Base-by-base conservation (phyloP, 64 coral and sea anemone species). In the Actinia equina region DNA sequence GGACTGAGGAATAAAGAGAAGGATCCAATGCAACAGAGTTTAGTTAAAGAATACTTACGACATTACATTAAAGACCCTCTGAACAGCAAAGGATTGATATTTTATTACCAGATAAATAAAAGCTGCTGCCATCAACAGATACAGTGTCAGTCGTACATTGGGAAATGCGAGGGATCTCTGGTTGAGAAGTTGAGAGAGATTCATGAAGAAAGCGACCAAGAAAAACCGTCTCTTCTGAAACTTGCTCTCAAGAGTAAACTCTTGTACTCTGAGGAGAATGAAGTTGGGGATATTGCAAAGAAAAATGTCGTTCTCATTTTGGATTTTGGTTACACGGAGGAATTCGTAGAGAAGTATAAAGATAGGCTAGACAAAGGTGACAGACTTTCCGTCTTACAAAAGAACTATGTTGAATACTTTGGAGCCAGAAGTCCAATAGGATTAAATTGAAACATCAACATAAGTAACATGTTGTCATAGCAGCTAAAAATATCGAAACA, bases 391-490 rank as follows among this genome's bases (percentile, higher is more conserved):
- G 87, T 85, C 51, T 85, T 97, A 2, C 83, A 92, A 18, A 89
- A 89, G 58, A 92, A 93, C 22, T 97, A 97, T 85, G 58, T 86
- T 17, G 84, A 88, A 25, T 97, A 97, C 45, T 97, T 97, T 71
- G 94, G 88, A 2, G 79, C 94, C 44, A 93, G 74, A 84, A 90
- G 94, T 43, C 94, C 94, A 11, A 87, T 97, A 49, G 94, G 94
- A 67, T 42, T 97, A 12, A 93, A 97, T 71, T 41, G 49, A 81
- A 19, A 18, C 2, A 16, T 2, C 55, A 57, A 2, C 15, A 57
- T 57, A 37, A 37, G 30, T 12, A 57, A 57, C 62, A 6, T 65
- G 62, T 65, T 65, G 62, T 20, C n/a, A 65, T 23, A 23, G 22
- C n/a, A 65, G 7, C 62, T n/a, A 65, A n/a, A 13, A 14, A 57